Evolutionary conservation across 2,888 invertebrate species (phyloP), one percentile per base, ranked within the genome.

Genomic region (Eubasilissa splendida): DNA sequence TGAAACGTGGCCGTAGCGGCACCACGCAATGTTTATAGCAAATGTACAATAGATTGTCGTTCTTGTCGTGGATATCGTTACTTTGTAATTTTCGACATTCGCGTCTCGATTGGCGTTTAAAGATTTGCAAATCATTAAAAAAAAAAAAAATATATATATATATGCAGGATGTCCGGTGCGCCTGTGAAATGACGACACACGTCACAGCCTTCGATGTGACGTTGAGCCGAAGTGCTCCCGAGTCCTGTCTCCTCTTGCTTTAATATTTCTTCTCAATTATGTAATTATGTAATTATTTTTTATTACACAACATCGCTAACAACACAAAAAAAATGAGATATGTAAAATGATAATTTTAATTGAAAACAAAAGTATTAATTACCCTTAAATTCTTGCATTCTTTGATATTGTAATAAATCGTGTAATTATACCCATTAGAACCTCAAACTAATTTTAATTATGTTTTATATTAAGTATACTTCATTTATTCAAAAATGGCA

Each of bases 81-180:
- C 9, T 9, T n/a, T 58, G 58, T 4, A n/a, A n/a, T 58, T 58
- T 9, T 11, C 11, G 58, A 31, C 63, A 1, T 63, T 11, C 31
- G n/a, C 42, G 31, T 5, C 12, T 33, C 12, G 11, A 63, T 63
- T 63, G 63, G 63, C 63, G 42, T 33, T 12, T 42, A 63, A 68
- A 68, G 66, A 68, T 68, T 68, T 68, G 66, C 66, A 68, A 68
- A 68, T 50, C 66, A 50, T 68, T 50, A 52, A 68, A 50, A n/a
- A 52, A 68, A 50, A n/a, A 52, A 22, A 1, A 22, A 1, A 22
- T 22, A 22, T 22, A 22, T 22, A 22, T 22, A 22, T 68, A 68
- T 42, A 42, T 2, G 7, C 50, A 68, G 66, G 42, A 50, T 68
- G 66, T 63, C 42, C 31, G 63, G 33, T 63, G 33, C 33, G 63